Evolutionary conservation across 2,113 vertebrate species (phyloP), one percentile per base, ranked within the genome.

Genomic region (Synchiropus splendidus): DNA sequence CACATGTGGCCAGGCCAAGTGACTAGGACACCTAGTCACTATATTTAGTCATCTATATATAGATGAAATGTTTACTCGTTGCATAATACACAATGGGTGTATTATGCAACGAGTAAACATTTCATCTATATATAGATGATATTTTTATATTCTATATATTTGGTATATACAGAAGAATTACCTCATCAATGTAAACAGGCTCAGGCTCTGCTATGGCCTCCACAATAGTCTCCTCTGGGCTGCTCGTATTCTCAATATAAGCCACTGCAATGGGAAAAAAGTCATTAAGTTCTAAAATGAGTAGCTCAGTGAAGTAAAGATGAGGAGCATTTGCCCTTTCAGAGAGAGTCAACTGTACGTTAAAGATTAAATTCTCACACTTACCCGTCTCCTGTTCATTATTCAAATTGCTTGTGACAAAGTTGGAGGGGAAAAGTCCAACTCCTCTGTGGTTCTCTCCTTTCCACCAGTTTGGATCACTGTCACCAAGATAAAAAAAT

Each of bases 381-480:
- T 68, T 59, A 97, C 95, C 92, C 72, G 87, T 61, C 58, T 97
- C 94, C 0, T 87, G 83, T 18, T 98, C 96, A 30, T 83, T 77
- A 8, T 65, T 89, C 77, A 98, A 75, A 59, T 92, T 89, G 49
- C 85, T 83, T 34, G 94, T 92, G 53, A 99, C 96, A 53, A 99
- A 99, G 75, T 98, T 99, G 30, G 96, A 97, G 1, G 96, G 96
- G 51, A 98, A 99, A 15, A 98, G 87, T 5, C 96, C 94, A 5
- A 91, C 65, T 64, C 95, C 94, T 86, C 89, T 86, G 54, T 97
- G 92, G 69, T 94, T 98, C 82, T 99, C 94, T 59, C 96, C 96
- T 69, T 92, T 96, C 96, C 95, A 99, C 94, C 96, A 99, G 41
- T 99, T 99, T 63, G 92, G 83, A 61, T 99, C 96, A 43, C 95